Evolutionary conservation across 2,113 vertebrate genomes (phyloP).

Genomic region (Archocentrus centrarchus): DNA sequence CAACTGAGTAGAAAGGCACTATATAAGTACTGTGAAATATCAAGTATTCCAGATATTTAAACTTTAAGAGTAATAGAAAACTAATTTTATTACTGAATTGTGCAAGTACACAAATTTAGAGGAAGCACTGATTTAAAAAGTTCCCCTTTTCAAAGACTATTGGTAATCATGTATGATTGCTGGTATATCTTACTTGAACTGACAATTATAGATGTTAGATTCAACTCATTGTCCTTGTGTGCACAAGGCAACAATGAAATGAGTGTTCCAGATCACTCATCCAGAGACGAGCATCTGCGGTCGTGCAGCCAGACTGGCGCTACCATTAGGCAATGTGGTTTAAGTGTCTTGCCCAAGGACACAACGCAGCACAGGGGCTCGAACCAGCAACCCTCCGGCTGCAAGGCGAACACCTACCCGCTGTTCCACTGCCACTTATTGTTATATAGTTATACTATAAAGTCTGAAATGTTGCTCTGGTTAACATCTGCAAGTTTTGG

Average conservation of each 20-base stretch:
- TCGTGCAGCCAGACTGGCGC: too few relatives aligned
- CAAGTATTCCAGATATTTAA: neutral
- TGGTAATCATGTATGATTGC: neutral
- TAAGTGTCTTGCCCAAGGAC: too few relatives aligned
- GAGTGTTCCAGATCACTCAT: too few relatives aligned
- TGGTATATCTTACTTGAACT: neutral
- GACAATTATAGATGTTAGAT: neutral
- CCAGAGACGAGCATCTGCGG: too few relatives aligned
- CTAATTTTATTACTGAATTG: neutral
- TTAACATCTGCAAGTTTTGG: neutral
- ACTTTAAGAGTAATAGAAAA: neutral
- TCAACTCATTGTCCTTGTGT: too few relatives aligned
- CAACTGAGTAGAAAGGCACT: too few relatives aligned
- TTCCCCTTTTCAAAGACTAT: neutral
- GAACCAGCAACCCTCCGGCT: too few relatives aligned
- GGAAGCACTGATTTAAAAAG: neutral
- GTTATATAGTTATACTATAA: neutral
- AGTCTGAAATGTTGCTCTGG: accelerated
- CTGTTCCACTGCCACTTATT: too few relatives aligned
- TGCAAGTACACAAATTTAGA: neutral
- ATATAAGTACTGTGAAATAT: neutral
- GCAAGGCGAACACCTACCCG: too few relatives aligned
- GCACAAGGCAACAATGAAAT: too few relatives aligned
- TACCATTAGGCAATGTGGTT: too few relatives aligned
- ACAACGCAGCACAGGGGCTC: too few relatives aligned